Base-by-base conservation (phyloP, 2,797 vertebrate genomes). In the Salarias fasciatus region DNA sequence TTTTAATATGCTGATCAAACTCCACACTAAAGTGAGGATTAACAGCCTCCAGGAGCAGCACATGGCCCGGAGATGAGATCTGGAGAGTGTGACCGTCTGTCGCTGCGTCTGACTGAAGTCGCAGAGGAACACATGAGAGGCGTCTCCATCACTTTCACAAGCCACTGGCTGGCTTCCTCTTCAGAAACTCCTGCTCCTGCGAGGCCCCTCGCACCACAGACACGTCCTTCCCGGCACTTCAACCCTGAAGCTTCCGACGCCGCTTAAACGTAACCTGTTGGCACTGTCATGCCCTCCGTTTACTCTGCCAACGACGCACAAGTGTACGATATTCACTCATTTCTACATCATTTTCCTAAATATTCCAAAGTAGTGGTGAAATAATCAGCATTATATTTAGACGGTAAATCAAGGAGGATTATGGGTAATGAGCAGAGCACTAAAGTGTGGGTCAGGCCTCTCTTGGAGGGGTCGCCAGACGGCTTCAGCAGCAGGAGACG, bases 61-160 rank as follows among this genome's bases (percentile, higher is more conserved):
- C 44, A 9, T 54, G 63, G 58, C 55, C 36, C 37, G 53, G 64
- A 63, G 77, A 76, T 65, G 63, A 69, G 75, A 75, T 79, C 82
- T 80, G 75, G 65, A 4, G 28, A 78, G 75, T 47, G 72, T 67
- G 77, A 75, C 84, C 65, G 48, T 69, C 76, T 79, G 75, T 71
- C 71, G 59, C 72, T 53, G 76, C 54, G 74, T 70, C 53, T 28
- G 38, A 62, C 53, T 46, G 54, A 74, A 69, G 69, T 59, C 53
- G 8, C 11, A 6, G 42, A 72, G 63, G 62, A 73, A 83, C 84
- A 75, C 56, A 71, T 60, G 50, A 75, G 56, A 68, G 77, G 53
- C 40, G 53, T 58, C 45, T 69, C 53, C 77, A 40, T 86, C 76
- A 66, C 75, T 77, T 82, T 80, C 60, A 77, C 42, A 59, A 80